Percentiles rank a stretch among this genome's conserved stretches.
These are phyloP conservation scores for Lapara coniferarum DNA, from an alignment of 2,888 invertebrate species.

Conservation along the genomic window DNA sequence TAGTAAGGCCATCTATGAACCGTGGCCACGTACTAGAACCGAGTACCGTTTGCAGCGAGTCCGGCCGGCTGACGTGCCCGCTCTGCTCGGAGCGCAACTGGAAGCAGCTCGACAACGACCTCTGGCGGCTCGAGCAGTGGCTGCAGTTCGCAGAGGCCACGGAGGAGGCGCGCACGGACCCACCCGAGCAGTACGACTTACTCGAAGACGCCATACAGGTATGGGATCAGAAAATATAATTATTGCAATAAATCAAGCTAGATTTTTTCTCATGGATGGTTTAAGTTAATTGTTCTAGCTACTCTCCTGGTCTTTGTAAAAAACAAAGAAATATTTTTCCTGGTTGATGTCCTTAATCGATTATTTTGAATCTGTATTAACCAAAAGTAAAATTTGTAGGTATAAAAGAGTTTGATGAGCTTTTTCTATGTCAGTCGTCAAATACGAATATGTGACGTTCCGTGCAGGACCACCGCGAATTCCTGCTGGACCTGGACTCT, in stretches of 20 bases:
- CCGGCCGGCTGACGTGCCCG: conserved; percentile 91
- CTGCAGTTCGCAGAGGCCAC: conserved; percentile 93
- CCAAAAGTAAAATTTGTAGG: too few species aligned
- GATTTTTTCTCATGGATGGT: too few species aligned
- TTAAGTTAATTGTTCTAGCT: too few species aligned
- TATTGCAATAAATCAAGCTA: too few species aligned
- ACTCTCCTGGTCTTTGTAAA: too few species aligned
- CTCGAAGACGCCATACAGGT: conserved; percentile 93
- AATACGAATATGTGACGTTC: not conserved
- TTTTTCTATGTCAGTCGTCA: not conserved
- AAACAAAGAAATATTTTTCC: too few species aligned
- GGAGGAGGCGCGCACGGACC: conserved; percentile 86
- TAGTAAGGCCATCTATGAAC: conserved; percentile 18
- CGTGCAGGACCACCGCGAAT: conserved; percentile 89
- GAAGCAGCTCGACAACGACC: conserved; percentile 94
- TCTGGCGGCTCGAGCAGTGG: conserved; percentile 96
- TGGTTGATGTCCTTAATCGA: too few species aligned
- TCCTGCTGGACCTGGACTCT: conserved; percentile 93
- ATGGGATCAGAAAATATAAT: conserved; percentile 43
- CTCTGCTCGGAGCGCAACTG: conserved; percentile 94
- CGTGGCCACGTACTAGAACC: not conserved
- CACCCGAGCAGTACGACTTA: conserved; percentile 90
- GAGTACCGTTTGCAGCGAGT: conserved; percentile 81
- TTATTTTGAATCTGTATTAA: too few species aligned
- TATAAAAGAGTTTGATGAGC: too few species aligned